Base-by-base conservation (phyloP, 2,888 invertebrate genomes). In the Penaeus monodon region DNA sequence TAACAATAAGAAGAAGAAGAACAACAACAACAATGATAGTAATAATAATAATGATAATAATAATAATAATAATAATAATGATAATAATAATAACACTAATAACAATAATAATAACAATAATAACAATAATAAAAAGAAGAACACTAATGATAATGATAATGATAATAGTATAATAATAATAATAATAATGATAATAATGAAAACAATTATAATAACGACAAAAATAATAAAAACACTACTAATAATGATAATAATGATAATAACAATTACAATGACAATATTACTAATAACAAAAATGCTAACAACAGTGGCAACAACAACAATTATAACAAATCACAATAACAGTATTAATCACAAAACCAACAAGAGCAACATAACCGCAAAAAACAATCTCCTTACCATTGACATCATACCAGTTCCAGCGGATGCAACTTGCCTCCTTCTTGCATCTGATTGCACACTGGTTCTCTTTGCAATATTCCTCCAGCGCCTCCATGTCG, bases 361-460 rank as follows among this genome's bases (percentile, higher is more conserved):
- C 49, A 76, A 33, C 33, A 44, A 7, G 3, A 38, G 44, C 74
- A 29, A 33, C 33, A 27, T 1, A 33, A 24, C 2, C 0, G 63
- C 2, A 14, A 17, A 17, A 63, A 20, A 63, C 1, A 12, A 57
- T 17, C 57, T 57, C 12, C 86, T 77, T n/a, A 86, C 86, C 33
- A 14, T 81, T 76, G 33, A 81, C 57, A 38, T 86, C 81, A 24
- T 68, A 86, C 86, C 86, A 86, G 22, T 7, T 77, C 29, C 66
- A 73, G 17, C 44, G 24, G 33, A 86, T 68, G 49, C 86, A 86
- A 6, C 57, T 27, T n/a, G 27, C 14, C 24, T 29, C 63, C 68
- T 86, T 81, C n/a, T 17, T 65, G 38, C 86, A 86, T 17, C 22
- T 81, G 77, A 64, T 65, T 27, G 24, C 29, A 2, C 24, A n/a